Conservation (phyloP, 2,113 vertebrate species). For the Mirounga angustirostris region DNA sequence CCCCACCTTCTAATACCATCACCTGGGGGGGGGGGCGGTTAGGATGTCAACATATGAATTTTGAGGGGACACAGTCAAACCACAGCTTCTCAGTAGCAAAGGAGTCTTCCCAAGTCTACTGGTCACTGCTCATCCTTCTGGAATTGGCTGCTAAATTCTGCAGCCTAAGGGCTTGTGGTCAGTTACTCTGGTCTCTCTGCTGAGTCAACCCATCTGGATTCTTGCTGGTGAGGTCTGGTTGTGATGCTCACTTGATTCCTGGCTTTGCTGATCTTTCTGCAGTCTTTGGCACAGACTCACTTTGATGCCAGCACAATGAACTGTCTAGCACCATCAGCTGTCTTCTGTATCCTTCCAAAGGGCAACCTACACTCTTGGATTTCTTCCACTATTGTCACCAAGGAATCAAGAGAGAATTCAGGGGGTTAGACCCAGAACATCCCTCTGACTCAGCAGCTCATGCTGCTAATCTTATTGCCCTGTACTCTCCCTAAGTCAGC, state of each 20-base stretch:
- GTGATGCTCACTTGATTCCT: background rate
- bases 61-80: background rate
- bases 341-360: background rate
- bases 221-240: background rate
- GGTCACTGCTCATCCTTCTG: background rate
- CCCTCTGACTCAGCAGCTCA: background rate
- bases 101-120: background rate
- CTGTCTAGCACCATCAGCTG: background rate
- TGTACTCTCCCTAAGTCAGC: background rate
- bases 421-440: background rate
- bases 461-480: background rate
- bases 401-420: background rate
- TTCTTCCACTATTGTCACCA: background rate
- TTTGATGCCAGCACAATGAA: background rate
- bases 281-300: background rate
- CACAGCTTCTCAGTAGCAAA: background rate
- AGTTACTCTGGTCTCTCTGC: background rate
- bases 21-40: background rate
- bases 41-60: background rate
- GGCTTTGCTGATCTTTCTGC: background rate
- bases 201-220: background rate
- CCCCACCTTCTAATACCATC: background rate
- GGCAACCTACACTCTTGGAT: background rate
- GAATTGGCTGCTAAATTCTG: background rate
- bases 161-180: background rate